Evolutionary conservation across 2,113 vertebrate genomes (phyloP), one percentile per base, ranked within the genome.

Genomic region (Hucho hucho): DNA sequence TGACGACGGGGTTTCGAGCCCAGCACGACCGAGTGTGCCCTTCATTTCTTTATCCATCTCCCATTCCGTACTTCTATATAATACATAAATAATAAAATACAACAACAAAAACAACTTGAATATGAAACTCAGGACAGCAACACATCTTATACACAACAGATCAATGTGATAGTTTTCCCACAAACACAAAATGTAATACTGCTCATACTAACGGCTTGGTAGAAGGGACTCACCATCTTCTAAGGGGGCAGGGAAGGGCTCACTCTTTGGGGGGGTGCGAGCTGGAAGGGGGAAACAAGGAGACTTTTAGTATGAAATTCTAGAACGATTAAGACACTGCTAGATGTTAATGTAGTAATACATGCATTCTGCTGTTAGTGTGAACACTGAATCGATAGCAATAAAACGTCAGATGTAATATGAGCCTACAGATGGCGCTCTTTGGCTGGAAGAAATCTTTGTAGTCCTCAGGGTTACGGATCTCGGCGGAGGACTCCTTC

Each of bases 391-490:
- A 22, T 37, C 9, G 37, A 43, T 43, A 43, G 37, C 37, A 53
- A 53, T 53, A 3, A n/a, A 25, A 68, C 37, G 37, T 37, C 18
- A 20, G 59, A 29, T n/a, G 4, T 66, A 20, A 14, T 0, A 0
- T 46, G 1, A 6, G 81, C 96, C 92, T 81, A 99, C 98, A 96
- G 87, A 99, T 98, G 13, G 94, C 92, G 18, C 91, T 96, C 86
- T 90, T 96, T 46, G 98, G 97, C 91, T 96, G 96, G 88, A 99
- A 99, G 86, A 99, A 97, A 87, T 97, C 97, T 1, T 95, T 96
- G 87, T 96, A 98, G 75, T 98, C 96, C 67, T 98, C 96, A 0
- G 94, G 84, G 2, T 96, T 97, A 89, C 94, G 95, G 87, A 99
- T 98, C 90, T 99, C 96, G 0, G 97, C 96, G 2, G 92, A 93